Base-by-base conservation (phyloP, 2,113 vertebrate genomes). In the Macroglossus sobrinus region DNA sequence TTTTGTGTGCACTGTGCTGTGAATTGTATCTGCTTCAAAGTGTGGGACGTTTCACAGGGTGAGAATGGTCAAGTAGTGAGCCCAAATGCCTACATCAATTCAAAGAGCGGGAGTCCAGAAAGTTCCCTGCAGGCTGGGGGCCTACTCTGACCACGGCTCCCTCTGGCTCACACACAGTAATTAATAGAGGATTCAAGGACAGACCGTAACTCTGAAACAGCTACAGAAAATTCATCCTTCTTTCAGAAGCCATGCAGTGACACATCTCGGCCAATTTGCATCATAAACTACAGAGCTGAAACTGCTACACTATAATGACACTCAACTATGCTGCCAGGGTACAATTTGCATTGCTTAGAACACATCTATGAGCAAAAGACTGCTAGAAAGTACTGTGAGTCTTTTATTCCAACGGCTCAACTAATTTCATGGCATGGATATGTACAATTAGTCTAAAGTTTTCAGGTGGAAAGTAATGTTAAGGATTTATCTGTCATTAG, bases 21-120 rank as follows among this genome's bases (percentile, higher is more conserved):
- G 98, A 99, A 99, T 98, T 96, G 98, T 96, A 96, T 98, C 98
- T 98, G 98, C 98, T 99, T 99, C 98, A 97, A 98, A 98, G 98
- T 95, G 97, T 98, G 84, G 96, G 98, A 97, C 98, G 89, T 96
- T 98, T 96, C 61, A 92, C 96, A 97, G 96, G 98, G 97, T 92
- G 97, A 88, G 97, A 98, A 98, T 87, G 95, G 97, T 98, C 98
- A 98, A 99, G 97, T 18, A 98, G 98, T 85, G 93, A 97, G 97
- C 93, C 85, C 97, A 96, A 98, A 98, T 97, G 98, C 98, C 97
- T 96, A 96, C 96, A 98, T 97, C 98, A 97, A 98, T 98, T 98
- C 97, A 98, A 84, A 97, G 92, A 97, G 94, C 38, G 21, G 96
- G 93, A 98, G 90, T 95, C 98, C 91, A 97, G 95, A 88, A 28